Evolutionary conservation across 2,888 invertebrate genomes (phyloP).

Genomic region (Pseudanteris insignis): DNA sequence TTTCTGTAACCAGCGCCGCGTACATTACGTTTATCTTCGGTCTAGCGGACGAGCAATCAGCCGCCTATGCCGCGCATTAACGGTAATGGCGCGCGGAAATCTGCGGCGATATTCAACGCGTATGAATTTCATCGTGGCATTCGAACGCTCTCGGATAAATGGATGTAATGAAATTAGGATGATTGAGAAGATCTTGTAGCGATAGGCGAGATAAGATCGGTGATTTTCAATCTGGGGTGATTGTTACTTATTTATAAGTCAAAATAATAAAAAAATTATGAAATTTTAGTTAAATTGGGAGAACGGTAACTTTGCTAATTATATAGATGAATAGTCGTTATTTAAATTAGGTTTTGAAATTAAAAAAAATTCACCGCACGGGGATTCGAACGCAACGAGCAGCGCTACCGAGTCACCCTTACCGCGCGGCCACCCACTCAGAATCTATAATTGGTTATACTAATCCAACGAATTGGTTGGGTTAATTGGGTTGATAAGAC

Average conservation of each 20-base stretch:
- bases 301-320: too few species aligned
- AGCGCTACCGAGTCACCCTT: too few species aligned
- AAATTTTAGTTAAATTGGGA: too few species aligned
- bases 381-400: too few species aligned
- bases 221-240: conserved; percentile 14
- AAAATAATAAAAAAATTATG: too few species aligned
- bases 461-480: too few species aligned
- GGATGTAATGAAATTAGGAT: conserved; percentile 16
- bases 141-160: conserved; percentile 5
- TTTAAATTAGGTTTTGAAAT: too few species aligned
- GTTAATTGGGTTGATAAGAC: too few species aligned
- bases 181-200: background rate
- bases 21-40: conserved; percentile 40
- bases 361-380: too few species aligned
- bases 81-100: conserved; percentile 54
- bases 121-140: conserved; percentile 8
- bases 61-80: conserved; percentile 53
- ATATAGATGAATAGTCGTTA: too few species aligned
- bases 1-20: conserved; percentile 56
- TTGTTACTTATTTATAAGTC: conserved; percentile 3
- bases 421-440: too few species aligned
- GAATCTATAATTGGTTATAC: too few species aligned
- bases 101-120: conserved; percentile 15
- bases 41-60: conserved; percentile 51
- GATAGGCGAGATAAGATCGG: conserved; percentile 3